These are phyloP conservation scores for Synergus gifuensis DNA, from an alignment of 2,888 invertebrate species.

Conservation along the genomic window DNA sequence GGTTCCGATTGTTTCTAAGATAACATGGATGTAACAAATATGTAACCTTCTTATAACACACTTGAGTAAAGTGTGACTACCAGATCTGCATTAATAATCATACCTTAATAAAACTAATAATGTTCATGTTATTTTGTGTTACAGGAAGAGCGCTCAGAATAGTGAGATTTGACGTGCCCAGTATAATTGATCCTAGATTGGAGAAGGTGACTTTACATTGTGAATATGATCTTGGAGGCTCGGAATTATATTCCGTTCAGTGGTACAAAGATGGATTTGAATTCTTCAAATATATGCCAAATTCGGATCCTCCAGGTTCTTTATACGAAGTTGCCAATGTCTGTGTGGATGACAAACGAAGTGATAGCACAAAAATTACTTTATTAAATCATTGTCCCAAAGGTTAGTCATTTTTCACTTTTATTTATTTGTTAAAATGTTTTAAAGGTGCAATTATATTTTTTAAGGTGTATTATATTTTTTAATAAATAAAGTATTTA, in stretches of 20 bases:
- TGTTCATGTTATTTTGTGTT: slow-evolving; percentile 43
- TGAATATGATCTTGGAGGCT: slow-evolving; percentile 70
- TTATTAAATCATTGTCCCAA: slow-evolving; percentile 58
- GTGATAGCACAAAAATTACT: slow-evolving; percentile 68
- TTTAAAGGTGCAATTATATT: too few species aligned
- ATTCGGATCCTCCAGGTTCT: slow-evolving; percentile 60
- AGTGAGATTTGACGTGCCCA: slow-evolving; percentile 67
- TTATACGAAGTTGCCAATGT: slow-evolving; percentile 62
- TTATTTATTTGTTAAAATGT: too few species aligned
- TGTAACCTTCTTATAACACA: neutral
- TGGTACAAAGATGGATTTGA: slow-evolving; percentile 72
- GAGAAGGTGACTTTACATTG: slow-evolving; percentile 67
- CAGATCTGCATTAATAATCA: neutral
- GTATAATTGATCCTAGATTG: slow-evolving; percentile 70
- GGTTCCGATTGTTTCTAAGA: too few species aligned
- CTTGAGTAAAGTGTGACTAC: too few species aligned
- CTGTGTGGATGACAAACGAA: slow-evolving; percentile 66
- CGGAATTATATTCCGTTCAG: slow-evolving; percentile 72
- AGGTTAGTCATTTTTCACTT: slow-evolving; percentile 56
- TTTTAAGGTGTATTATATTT: too few species aligned
- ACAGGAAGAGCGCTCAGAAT: slow-evolving; percentile 64
- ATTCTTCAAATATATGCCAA: slow-evolving; percentile 72
- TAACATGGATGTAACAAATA: neutral
- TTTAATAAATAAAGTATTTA: too few species aligned
- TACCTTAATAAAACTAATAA: neutral